Evolutionary conservation across 1,140 invertebrate genomes (phyloP).

Genomic region (Atta colombica): DNA sequence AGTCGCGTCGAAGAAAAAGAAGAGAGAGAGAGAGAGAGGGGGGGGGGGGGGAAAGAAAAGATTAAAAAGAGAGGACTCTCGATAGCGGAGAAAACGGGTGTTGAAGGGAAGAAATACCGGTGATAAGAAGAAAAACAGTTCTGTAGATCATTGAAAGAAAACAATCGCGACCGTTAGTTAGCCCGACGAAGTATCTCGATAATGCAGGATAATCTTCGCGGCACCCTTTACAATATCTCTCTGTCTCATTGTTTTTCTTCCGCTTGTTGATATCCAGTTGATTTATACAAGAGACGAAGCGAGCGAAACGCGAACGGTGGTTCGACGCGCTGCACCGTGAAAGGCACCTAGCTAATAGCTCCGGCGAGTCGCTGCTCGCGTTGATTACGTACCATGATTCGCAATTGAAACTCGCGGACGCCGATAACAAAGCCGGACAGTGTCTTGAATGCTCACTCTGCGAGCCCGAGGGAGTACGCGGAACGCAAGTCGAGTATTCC

Average conservation of each 20-base stretch:
- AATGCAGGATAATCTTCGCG: conserved; percentile 27
- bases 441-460: conserved; percentile 13
- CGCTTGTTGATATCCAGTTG: conserved; percentile 41
- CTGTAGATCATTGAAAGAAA: not conserved
- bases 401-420: conserved; percentile 55
- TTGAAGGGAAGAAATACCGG: not conserved
- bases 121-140: not conserved
- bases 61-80: not conserved
- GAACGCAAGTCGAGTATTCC: conserved; percentile 7
- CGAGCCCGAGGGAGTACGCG: not conserved
- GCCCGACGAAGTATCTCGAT: conserved; percentile 35
- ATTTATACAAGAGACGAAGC: conserved; percentile 35
- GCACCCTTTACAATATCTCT: conserved; percentile 33
- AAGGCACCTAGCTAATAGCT: conserved; percentile 57
- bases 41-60: not conserved
- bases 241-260: conserved; percentile 46
- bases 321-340: conserved; percentile 37
- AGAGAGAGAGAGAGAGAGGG: not conserved
- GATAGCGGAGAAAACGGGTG: conserved; percentile 31
- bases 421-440: conserved; percentile 59
- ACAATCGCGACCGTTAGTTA: conserved; percentile 33
- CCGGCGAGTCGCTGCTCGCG: conserved; percentile 27
- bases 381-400: conserved; percentile 61
- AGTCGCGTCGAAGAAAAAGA: not conserved
- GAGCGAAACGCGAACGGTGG: conserved; percentile 26